Evolutionary conservation across 2,113 vertebrate species (phyloP).

Genomic region (Turnix velox): DNA sequence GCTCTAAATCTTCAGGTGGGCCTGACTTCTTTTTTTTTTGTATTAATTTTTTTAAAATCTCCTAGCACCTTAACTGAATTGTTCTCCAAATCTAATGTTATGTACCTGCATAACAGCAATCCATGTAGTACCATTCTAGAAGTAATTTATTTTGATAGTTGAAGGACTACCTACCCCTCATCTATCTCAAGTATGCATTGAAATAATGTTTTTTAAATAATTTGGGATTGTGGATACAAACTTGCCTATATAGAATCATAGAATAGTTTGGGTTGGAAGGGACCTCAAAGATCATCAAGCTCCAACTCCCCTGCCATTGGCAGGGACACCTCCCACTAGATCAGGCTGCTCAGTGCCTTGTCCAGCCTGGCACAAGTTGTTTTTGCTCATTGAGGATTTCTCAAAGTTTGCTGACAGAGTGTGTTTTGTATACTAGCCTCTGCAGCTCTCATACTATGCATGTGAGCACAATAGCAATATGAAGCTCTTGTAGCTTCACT

Average conservation of each 20-base stretch:
- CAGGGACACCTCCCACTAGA: too few species aligned
- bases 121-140: neutral
- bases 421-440: neutral
- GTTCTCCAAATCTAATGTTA: neutral
- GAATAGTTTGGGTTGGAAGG: too few species aligned
- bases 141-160: neutral
- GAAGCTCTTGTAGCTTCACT: neutral
- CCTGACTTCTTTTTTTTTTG: neutral
- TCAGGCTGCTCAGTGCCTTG: too few species aligned
- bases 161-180: rapidly evolving
- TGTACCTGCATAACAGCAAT: neutral
- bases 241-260: too few species aligned
- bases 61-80: neutral
- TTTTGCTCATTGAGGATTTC: neutral
- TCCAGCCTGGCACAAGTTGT: neutral
- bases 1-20: neutral
- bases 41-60: neutral
- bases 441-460: neutral
- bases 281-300: too few species aligned
- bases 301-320: too few species aligned
- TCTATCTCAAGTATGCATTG: neutral
- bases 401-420: neutral
- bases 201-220: neutral
- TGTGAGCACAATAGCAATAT: neutral
- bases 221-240: neutral